Evolutionary conservation across 2,888 invertebrate genomes (phyloP).

Genomic region (Heteropelma amictum): DNA sequence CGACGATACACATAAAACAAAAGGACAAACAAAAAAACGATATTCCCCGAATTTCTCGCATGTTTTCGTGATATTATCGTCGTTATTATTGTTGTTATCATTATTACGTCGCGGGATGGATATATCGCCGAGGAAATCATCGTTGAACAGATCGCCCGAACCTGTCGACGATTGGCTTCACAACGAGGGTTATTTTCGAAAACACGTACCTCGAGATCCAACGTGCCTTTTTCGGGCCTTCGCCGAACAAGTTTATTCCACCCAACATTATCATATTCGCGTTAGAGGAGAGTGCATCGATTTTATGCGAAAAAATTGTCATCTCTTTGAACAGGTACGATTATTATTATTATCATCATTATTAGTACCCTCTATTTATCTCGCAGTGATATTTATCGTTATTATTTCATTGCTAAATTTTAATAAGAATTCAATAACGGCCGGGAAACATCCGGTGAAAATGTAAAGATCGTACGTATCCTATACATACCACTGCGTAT

Average conservation of each 20-base stretch:
- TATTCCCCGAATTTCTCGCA: too few relatives aligned
- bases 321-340: conserved; percentile 83
- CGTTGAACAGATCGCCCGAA: conserved; percentile 66
- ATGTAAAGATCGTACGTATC: too few relatives aligned
- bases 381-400: not conserved
- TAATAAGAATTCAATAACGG: too few relatives aligned
- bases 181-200: conserved; percentile 89
- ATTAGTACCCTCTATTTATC: too few relatives aligned
- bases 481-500: too few relatives aligned
- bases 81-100: not conserved
- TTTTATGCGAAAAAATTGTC: conserved; percentile 84
- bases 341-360: not conserved
- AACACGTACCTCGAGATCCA: conserved; percentile 92
- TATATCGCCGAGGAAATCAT: conserved; percentile 67
- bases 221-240: conserved; percentile 93
- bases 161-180: conserved; percentile 88
- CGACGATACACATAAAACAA: too few relatives aligned
- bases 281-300: conserved; percentile 87
- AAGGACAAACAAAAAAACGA: too few relatives aligned
- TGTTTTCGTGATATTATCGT: not conserved
- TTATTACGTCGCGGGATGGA: conserved; percentile 60
- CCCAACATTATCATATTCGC: conserved; percentile 86
- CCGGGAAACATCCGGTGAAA: too few relatives aligned
- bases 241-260: conserved; percentile 88
- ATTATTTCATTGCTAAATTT: too few relatives aligned